Evolutionary conservation across 1,140 invertebrate genomes (phyloP).

Genomic region (Laodelphax striatellus): DNA sequence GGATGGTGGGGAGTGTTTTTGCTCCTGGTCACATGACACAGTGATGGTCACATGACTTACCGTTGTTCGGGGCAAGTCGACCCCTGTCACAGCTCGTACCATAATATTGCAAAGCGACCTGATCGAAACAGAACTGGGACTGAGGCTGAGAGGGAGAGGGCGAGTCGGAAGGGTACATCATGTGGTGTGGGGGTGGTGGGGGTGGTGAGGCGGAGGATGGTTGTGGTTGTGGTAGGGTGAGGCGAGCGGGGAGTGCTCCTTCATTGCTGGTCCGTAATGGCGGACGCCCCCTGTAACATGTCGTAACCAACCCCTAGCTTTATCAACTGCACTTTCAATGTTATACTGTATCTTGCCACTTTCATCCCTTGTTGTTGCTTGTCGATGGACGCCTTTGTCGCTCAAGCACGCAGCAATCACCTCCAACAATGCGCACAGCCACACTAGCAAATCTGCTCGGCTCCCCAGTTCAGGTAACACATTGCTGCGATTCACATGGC

Average conservation of each 20-base stretch:
- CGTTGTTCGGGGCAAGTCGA: conserved; percentile 35
- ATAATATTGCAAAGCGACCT: conserved; percentile 30
- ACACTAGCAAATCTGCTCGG: too few relatives aligned
- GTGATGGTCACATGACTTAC: conserved; percentile 36
- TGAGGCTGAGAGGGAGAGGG: conserved; percentile 34
- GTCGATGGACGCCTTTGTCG: too few relatives aligned
- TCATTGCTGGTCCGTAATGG: conserved; percentile 14
- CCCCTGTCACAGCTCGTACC: conserved; percentile 38
- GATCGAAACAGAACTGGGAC: conserved; percentile 45
- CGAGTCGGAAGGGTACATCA: conserved; percentile 38
- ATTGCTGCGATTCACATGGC: too few relatives aligned
- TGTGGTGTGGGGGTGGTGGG: conserved; percentile 34
- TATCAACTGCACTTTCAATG: too few relatives aligned
- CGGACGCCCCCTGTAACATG: conserved; percentile 12
- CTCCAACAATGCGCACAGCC: too few relatives aligned
- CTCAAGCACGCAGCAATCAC: too few relatives aligned
- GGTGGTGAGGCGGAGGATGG: conserved; percentile 36
- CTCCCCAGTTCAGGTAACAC: too few relatives aligned
- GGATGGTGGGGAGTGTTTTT: conserved; percentile 9
- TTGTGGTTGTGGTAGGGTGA: conserved; percentile 33
- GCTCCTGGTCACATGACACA: conserved; percentile 14
- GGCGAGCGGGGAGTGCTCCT: conserved; percentile 37
- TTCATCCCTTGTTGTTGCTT: too few relatives aligned
- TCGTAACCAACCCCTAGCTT: too few relatives aligned
- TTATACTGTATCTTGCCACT: too few relatives aligned